A percentile compares a stretch with the other conserved stretches of the same genome.
phyloP scores from a whole-genome alignment of 2,113 vertebrate genomes.

The Pitta sordida region DNA sequence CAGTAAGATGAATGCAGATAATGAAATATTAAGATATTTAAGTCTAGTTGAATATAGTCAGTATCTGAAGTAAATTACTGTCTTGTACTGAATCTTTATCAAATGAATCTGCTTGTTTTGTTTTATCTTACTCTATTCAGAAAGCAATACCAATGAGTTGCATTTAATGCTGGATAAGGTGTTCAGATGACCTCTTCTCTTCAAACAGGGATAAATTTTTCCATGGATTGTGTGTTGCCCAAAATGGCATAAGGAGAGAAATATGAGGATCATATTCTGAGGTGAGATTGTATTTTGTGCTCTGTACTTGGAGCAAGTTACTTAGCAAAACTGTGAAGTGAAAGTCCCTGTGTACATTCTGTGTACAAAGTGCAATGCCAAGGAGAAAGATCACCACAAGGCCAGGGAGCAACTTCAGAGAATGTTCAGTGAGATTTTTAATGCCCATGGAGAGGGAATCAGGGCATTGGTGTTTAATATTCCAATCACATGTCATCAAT shows the following conservation, averaged over 20 bases:
- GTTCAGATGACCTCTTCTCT: background rate
- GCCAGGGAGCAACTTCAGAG: background rate
- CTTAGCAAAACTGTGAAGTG: background rate
- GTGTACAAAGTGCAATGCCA: background rate
- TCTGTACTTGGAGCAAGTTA: background rate
- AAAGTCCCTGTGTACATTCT: background rate
- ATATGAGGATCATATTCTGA: background rate
- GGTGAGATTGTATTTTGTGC: background rate
- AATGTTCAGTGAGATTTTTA: background rate
- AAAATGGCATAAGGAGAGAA: background rate
- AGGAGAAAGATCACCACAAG: background rate
- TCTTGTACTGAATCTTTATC: constrained; percentile 7
- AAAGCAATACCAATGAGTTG: background rate
- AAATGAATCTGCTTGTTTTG: background rate
- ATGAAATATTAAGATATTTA: constrained; percentile 68
- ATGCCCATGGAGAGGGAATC: background rate
- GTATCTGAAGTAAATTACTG: constrained; percentile 21
- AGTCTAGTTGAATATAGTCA: constrained; percentile 18
- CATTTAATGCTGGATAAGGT: background rate
- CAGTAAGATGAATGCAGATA: constrained; percentile 27
- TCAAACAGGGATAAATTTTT: background rate
- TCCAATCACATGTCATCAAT: background rate
- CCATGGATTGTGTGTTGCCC: background rate
- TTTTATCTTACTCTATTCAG: background rate
- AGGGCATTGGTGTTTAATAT: background rate